Evolutionary conservation across 2,113 vertebrate species (phyloP), one percentile per base, ranked within the genome.

Genomic region (Xyliphius kryptos): DNA sequence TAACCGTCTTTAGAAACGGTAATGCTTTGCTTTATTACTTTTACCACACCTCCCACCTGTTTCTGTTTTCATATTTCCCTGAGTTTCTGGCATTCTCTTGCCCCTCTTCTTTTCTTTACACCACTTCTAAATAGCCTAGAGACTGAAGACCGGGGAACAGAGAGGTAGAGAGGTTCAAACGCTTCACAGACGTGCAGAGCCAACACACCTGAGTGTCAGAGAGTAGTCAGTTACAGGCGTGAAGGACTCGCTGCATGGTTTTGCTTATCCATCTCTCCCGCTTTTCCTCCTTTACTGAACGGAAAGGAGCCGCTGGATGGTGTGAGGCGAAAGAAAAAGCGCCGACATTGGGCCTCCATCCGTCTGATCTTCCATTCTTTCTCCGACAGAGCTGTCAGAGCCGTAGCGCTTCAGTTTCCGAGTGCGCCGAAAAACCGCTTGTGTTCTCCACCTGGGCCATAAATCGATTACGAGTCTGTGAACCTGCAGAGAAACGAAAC

Each of bases 21-120:
- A 6, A 32, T 32, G 26, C 26, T 87, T 88, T 91, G 84, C 76
- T 83, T 76, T 81, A 32, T 3, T 2, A 6, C 26, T 6, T 32
- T 6, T 6, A 32, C 26, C 26, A 32, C 26, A 6, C 26, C 7
- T 6, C 26, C 26, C 26, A 32, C 5, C 63, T 36, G 20, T 62
- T 14, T 46, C 22, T 36, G n/a, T 9, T 6, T 22, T 3, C 13
- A 17, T 15, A 38, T 21, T 15, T 32, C 26, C 26, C 7, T 3
- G 1, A 32, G 26, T 15, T 21, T 46, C 44, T 52, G 54, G 40
- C 37, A 36, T 15, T 49, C 14, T 22, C n/a, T 26, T 58, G 41
- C 52, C 15, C 12, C 17, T 51, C 21, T 32, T 48, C 11, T 56
- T 14, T 11, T 26, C 54, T 65, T 65, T 10, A 19, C 56, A 17